Percentiles rank a stretch among this genome's conserved stretches.
Evolutionary conservation across 2,797 vertebrate genomes (phyloP).

Genomic region (Meda fulgida): DNA sequence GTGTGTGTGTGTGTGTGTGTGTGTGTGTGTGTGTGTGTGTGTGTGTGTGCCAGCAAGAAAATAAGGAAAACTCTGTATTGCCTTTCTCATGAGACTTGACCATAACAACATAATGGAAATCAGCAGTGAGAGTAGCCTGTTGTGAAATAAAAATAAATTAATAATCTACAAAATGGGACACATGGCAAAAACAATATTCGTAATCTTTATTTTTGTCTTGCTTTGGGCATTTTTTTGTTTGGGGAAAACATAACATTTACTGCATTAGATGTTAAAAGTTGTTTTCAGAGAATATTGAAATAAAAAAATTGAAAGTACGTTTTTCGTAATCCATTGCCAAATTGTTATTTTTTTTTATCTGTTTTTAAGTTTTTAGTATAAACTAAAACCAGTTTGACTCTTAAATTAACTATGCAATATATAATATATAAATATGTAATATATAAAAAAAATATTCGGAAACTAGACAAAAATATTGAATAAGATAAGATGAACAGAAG

Average conservation of each 20-base stretch:
- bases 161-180: slow-evolving; percentile 16
- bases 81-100: slow-evolving; percentile 28
- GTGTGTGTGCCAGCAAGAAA: slow-evolving; percentile 27
- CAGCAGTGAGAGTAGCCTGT: slow-evolving; percentile 10
- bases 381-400: background rate
- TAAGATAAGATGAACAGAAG: background rate
- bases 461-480: background rate
- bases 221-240: background rate
- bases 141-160: slow-evolving; percentile 25
- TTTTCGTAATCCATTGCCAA: background rate
- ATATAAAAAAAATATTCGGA: too few relatives aligned
- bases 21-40: background rate
- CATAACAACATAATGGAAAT: slow-evolving; percentile 40
- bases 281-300: background rate
- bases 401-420: background rate
- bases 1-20: background rate
- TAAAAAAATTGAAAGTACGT: too few relatives aligned
- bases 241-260: background rate
- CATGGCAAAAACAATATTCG: background rate
- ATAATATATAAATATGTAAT: too few relatives aligned
- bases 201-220: slow-evolving; percentile 22
- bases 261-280: background rate
- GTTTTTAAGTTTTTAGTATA: background rate
- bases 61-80: slow-evolving; percentile 36
- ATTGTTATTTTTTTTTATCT: background rate